These are phyloP conservation scores for Drosophila falleni DNA, from an alignment of 2,888 invertebrate genomes.

Conservation along the genomic window DNA sequence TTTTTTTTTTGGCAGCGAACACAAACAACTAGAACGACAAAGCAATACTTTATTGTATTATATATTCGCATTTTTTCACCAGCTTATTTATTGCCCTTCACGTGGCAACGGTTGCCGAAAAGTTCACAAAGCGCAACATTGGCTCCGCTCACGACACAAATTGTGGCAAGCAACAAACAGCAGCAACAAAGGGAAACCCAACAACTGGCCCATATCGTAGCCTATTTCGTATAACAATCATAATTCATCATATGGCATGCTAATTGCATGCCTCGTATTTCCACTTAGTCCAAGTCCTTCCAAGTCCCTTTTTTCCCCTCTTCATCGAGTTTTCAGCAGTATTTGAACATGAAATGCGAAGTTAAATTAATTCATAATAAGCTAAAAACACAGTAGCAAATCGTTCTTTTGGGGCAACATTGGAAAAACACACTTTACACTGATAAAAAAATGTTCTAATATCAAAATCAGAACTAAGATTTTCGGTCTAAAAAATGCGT, in stretches of 20 bases:
- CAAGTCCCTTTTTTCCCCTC: not conserved
- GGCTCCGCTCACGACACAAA: constrained; percentile 48
- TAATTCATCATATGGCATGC: constrained; percentile 73
- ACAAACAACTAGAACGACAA: constrained; percentile 36
- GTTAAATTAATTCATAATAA: constrained; percentile 72
- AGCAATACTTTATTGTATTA: constrained; percentile 76
- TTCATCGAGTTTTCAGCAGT: constrained; percentile 12
- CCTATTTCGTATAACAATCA: constrained; percentile 60
- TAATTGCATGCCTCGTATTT: constrained; percentile 64
- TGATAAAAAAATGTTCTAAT: too few species aligned
- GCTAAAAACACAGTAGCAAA: constrained; percentile 20
- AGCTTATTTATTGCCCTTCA: constrained; percentile 78
- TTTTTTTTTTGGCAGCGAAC: constrained; percentile 23
- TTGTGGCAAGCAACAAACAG: constrained; percentile 42
- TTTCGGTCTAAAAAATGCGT: too few species aligned
- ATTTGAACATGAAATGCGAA: constrained; percentile 53
- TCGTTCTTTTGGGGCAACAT: constrained; percentile 18
- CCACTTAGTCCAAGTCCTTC: constrained; percentile 56
- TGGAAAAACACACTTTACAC: constrained; percentile 4
- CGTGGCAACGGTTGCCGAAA: constrained; percentile 61
- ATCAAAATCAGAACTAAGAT: too few species aligned
- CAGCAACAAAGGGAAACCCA: constrained; percentile 10
- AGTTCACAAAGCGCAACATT: constrained; percentile 60
- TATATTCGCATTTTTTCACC: constrained; percentile 76
- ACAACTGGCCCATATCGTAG: constrained; percentile 26